These are phyloP conservation scores for Mythimna albipuncta DNA, from an alignment of 2,888 invertebrate species.

Conservation along the genomic window DNA sequence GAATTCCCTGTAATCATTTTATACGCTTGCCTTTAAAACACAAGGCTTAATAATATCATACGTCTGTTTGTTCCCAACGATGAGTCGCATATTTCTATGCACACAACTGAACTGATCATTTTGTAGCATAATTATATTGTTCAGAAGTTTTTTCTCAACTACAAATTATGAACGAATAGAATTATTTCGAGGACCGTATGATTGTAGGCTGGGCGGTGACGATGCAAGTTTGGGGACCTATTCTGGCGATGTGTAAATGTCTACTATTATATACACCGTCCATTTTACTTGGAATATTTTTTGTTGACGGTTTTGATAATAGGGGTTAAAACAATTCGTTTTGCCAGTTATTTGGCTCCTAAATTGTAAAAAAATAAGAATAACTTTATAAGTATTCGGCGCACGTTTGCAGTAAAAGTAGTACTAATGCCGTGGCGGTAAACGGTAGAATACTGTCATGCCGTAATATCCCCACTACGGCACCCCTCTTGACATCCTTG, in stretches of 20 bases:
- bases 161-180: conserved; percentile 87
- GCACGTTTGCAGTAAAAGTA: neutral
- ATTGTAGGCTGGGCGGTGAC: conserved; percentile 85
- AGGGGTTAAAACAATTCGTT: neutral
- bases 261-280: conserved; percentile 4
- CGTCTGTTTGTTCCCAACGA: conserved; percentile 67
- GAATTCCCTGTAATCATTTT: conserved; percentile 7
- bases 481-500: too few relatives aligned
- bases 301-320: neutral
- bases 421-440: too few relatives aligned
- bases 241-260: conserved; percentile 51
- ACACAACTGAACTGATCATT: conserved; percentile 86
- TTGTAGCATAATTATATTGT: conserved; percentile 89
- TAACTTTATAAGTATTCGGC: neutral
- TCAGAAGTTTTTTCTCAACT: conserved; percentile 85
- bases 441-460: too few relatives aligned
- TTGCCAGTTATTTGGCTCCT: neutral
- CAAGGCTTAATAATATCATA: conserved; percentile 48
- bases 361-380: neutral
- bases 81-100: conserved; percentile 74
- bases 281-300: conserved; percentile 2
- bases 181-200: conserved; percentile 87
- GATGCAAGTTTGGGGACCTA: conserved; percentile 73
- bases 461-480: too few relatives aligned
- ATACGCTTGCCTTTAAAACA: conserved; percentile 26